Evolutionary conservation across 2,797 vertebrate species (phyloP).

Genomic region (Pempheris klunzingeri): DNA sequence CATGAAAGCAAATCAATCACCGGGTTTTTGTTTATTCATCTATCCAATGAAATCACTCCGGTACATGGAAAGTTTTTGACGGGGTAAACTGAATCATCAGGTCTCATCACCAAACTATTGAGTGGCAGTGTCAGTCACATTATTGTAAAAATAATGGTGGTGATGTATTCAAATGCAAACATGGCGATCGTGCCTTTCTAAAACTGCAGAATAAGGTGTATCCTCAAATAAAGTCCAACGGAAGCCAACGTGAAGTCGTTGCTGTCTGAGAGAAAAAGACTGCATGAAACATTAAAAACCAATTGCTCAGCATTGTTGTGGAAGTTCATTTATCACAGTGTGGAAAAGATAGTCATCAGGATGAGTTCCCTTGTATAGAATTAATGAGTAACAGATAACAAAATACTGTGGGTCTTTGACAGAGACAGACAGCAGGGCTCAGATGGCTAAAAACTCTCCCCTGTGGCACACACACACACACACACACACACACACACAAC

Average conservation of each 20-base stretch:
- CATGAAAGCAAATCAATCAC: constrained; percentile 66
- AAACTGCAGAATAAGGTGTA: constrained; percentile 2
- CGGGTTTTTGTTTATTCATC: constrained; percentile 58
- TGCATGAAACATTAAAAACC: constrained; percentile 38
- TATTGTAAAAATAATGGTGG: constrained; percentile 32
- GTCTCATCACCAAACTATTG: constrained; percentile 51
- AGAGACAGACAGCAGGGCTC: constrained; percentile 63
- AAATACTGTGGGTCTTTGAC: constrained; percentile 41
- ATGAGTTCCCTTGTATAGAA: constrained; percentile 27
- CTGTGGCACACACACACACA: constrained; percentile 43
- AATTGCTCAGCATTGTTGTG: constrained; percentile 18
- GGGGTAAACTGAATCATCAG: constrained; percentile 55
- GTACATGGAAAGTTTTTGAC: constrained; percentile 50
- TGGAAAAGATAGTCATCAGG: constrained; percentile 44
- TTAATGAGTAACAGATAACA: constrained; percentile 54
- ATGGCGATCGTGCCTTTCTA: neutral
- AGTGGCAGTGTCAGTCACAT: constrained; percentile 28
- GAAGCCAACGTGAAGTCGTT: neutral
- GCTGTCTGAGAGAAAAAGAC: constrained; percentile 15
- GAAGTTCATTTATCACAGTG: constrained; percentile 44
- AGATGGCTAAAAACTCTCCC: constrained; percentile 74
- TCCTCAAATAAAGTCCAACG: neutral
- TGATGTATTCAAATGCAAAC: constrained; percentile 31
- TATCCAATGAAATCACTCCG: constrained; percentile 47
- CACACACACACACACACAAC: constrained; percentile 25